Percentiles rank a stretch among this genome's conserved stretches.
Evolutionary conservation across 2,797 vertebrate species (phyloP).

Genomic region (Phoebastria nigripes): DNA sequence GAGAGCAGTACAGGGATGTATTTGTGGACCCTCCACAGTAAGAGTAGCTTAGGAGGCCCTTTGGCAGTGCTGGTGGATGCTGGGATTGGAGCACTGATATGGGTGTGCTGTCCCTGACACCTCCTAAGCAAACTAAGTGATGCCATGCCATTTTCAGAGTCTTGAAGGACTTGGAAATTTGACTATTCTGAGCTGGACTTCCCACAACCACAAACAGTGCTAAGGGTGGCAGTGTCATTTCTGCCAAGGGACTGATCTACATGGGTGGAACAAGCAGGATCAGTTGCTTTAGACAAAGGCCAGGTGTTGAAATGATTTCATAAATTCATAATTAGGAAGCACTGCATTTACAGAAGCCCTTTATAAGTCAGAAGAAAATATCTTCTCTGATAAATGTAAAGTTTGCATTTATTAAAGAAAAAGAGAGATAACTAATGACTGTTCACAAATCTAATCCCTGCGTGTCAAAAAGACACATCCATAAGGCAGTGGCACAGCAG

Average conservation of each 20-base stretch:
- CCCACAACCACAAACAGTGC: neutral
- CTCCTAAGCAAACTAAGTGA: neutral
- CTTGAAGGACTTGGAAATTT: neutral
- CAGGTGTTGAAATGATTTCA: neutral
- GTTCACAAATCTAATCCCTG: neutral
- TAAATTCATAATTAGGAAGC: neutral
- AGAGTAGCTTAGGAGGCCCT: neutral
- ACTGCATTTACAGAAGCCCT: neutral
- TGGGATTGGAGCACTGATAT: neutral
- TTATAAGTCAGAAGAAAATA: neutral
- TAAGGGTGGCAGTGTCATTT: rapidly evolving
- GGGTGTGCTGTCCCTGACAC: neutral
- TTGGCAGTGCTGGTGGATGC: neutral
- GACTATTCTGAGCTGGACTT: neutral
- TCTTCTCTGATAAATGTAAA: neutral
- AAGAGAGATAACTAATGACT: neutral
- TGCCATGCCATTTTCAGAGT: neutral
- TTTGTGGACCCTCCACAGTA: neutral
- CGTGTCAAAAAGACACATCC: neutral
- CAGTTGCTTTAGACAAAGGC: neutral
- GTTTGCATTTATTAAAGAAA: neutral
- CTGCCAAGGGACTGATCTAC: neutral
- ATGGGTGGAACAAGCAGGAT: neutral
- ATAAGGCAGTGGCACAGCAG: neutral
- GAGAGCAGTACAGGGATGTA: neutral